Conservation (phyloP, 37 sponge, comb jelly and placozoan species). For the Ianthella basta region DNA sequence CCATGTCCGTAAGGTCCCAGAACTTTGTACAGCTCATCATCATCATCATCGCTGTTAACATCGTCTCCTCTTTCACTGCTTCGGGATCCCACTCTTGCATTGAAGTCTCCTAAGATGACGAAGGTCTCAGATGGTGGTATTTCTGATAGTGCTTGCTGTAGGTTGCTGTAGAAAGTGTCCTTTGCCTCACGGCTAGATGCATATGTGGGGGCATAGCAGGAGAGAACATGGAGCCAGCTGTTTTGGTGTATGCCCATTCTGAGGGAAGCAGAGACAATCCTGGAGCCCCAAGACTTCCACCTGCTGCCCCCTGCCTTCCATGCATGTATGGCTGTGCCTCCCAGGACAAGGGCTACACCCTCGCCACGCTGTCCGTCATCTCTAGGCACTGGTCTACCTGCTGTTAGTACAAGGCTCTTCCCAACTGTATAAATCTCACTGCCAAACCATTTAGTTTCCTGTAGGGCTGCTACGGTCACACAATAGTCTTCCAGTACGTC, state of each 20-base stretch:
- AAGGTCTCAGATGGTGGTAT: background rate
- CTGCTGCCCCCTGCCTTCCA: constrained; percentile 21
- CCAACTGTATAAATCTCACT: constrained; percentile 39
- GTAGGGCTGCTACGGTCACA: constrained; percentile 34
- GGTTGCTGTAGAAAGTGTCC: background rate
- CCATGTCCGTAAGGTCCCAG: constrained; percentile 37
- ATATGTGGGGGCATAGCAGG: background rate
- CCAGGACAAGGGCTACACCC: constrained; percentile 31
- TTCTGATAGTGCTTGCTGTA: background rate
- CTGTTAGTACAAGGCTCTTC: background rate
- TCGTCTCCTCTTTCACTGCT: no score
- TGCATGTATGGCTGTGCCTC: no score
- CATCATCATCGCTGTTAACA: no score
- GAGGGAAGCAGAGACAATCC: constrained; percentile 32
- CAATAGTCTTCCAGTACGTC: constrained; percentile 31
- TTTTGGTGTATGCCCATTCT: constrained; percentile 10
- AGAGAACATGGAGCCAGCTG: background rate
- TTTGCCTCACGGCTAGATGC: background rate
- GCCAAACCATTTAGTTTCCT: constrained; percentile 57
- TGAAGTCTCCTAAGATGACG: background rate
- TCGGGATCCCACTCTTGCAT: background rate
- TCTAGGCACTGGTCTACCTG: background rate
- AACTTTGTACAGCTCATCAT: no score
- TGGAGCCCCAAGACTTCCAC: constrained; percentile 26
- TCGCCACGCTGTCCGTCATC: constrained; percentile 8